Evolutionary conservation across 2,113 vertebrate species (phyloP).

Genomic region (Natator depressus): DNA sequence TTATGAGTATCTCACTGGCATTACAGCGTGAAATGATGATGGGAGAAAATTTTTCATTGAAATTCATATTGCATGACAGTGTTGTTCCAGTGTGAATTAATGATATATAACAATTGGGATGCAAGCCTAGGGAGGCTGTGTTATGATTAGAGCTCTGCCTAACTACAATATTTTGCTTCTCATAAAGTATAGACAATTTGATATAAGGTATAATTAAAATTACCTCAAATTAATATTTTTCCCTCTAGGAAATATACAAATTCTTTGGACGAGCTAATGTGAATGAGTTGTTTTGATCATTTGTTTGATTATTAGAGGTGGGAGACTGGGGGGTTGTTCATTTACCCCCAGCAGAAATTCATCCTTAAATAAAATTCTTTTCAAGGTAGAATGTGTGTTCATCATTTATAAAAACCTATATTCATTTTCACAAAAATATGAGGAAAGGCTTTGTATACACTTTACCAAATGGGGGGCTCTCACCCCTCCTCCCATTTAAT

Average conservation of each 20-base stretch:
- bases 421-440: background rate
- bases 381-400: background rate
- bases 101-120: slow-evolving; percentile 18
- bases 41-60: slow-evolving; percentile 11
- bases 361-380: background rate
- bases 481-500: background rate
- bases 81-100: slow-evolving; percentile 3
- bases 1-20: slow-evolving; percentile 59
- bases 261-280: background rate
- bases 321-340: background rate
- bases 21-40: slow-evolving; percentile 51
- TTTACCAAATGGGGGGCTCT: background rate
- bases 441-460: background rate
- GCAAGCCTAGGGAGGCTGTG: background rate
- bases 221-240: background rate
- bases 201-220: background rate
- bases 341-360: background rate
- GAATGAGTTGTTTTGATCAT: background rate
- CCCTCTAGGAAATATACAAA: background rate
- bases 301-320: background rate
- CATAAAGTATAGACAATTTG: background rate
- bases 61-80: slow-evolving; percentile 21
- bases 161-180: background rate
- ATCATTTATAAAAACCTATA: background rate
- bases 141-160: background rate